A percentile compares a stretch with the other conserved stretches of the same genome.
phyloP scores from a whole-genome alignment of 2,797 vertebrate genomes.

The Lepus oiostolus region DNA sequence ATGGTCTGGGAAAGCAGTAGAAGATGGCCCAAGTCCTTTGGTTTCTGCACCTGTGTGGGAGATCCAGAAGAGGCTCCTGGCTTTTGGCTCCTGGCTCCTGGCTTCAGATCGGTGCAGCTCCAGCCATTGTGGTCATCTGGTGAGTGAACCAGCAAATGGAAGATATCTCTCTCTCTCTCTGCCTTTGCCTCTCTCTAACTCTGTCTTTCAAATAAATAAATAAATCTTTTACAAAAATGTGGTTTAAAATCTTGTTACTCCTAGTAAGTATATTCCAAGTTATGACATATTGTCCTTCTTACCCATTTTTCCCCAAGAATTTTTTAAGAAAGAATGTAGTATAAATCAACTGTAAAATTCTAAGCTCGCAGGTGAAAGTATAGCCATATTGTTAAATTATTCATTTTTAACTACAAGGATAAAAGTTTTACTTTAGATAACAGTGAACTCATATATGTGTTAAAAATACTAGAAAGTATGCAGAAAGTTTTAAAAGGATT shows the following conservation, averaged over 20 bases:
- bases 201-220: no score
- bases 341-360: slow-evolving; percentile 21
- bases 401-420: not conserved
- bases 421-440: not conserved
- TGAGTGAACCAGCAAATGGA: no score
- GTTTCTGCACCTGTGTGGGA: no score
- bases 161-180: no score
- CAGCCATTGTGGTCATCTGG: no score
- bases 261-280: not conserved
- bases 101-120: no score
- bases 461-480: not conserved
- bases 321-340: not conserved
- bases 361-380: not conserved
- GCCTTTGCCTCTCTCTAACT: no score
- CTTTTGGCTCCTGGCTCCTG: no score
- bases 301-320: not conserved
- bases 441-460: not conserved
- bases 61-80: no score
- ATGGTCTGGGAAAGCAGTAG: no score
- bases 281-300: not conserved
- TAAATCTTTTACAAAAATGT: no score
- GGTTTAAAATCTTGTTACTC: not conserved
- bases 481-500: not conserved
- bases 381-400: not conserved
- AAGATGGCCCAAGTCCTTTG: no score